phyloP scores from a whole-genome alignment of 2,888 invertebrate species.

The Oscheius sp. region DNA sequence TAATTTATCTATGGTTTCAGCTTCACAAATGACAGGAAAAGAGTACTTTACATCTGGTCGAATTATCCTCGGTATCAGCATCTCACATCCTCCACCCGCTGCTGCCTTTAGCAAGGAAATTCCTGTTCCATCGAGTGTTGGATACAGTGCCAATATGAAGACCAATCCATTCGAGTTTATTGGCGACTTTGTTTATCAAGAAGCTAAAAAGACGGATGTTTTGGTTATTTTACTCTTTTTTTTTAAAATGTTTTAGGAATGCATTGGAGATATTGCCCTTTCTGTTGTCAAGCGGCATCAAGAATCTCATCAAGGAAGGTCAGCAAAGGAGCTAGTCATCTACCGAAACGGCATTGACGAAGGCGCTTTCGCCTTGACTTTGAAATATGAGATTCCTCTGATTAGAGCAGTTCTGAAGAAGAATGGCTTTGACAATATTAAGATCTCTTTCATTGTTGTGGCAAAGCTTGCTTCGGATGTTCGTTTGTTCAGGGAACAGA shows the following conservation, averaged over 20 bases:
- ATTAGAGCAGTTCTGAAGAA: background rate
- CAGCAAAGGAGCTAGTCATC: slow-evolving; percentile 43
- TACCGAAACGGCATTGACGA: slow-evolving; percentile 53
- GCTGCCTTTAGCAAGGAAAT: too few relatives aligned
- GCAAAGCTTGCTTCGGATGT: slow-evolving; percentile 57
- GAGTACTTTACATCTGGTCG: slow-evolving; percentile 13
- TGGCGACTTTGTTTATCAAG: background rate
- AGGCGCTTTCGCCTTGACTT: slow-evolving; percentile 42
- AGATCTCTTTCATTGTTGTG: slow-evolving; percentile 52
- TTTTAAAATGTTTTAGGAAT: too few relatives aligned
- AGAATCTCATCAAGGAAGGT: background rate
- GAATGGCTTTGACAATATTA: slow-evolving; percentile 22
- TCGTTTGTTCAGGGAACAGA: slow-evolving; percentile 39
- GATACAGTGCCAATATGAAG: too few relatives aligned
- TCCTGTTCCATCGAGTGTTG: too few relatives aligned
- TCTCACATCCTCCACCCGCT: slow-evolving; percentile 38
- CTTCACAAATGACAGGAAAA: too few relatives aligned
- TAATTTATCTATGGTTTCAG: too few relatives aligned
- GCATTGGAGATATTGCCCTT: background rate
- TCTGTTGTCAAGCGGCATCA: background rate
- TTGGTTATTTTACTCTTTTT: too few relatives aligned
- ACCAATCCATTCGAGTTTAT: background rate
- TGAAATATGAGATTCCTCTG: background rate
- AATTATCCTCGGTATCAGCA: slow-evolving; percentile 48
- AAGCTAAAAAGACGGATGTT: too few relatives aligned